These are phyloP conservation scores for Aurelia coerulea DNA, from an alignment of 30 jellyfish, hydroid and myxozoan genomes.

Conservation along the genomic window DNA sequence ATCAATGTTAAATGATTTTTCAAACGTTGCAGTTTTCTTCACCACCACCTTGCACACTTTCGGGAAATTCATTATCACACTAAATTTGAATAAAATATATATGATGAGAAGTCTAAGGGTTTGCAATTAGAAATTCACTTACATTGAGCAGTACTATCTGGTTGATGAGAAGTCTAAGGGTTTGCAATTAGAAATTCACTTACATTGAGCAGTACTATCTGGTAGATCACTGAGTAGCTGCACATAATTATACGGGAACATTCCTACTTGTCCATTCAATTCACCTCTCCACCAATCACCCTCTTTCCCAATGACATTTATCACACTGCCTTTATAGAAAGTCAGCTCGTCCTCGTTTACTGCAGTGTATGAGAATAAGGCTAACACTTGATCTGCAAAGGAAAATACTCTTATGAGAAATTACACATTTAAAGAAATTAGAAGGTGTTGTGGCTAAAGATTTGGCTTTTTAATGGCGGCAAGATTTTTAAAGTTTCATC, in stretches of 20 bases:
- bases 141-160: constrained; percentile 92
- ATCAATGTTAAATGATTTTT: too few relatives aligned
- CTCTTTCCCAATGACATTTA: constrained; percentile 85
- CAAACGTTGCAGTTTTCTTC: too few relatives aligned
- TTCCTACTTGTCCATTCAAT: constrained; percentile 95
- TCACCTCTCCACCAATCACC: constrained; percentile 99
- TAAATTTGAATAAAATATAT: too few relatives aligned
- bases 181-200: constrained; percentile 51
- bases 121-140: constrained; percentile 60
- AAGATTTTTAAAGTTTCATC: too few relatives aligned
- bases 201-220: constrained; percentile 92
- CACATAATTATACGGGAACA: constrained; percentile 96
- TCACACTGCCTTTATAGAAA: constrained; percentile 97
- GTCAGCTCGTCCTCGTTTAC: constrained; percentile 97
- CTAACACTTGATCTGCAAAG: constrained; percentile 92
- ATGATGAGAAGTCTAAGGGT: too few relatives aligned
- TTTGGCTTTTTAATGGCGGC: too few relatives aligned
- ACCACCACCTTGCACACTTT: too few relatives aligned
- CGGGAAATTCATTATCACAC: too few relatives aligned
- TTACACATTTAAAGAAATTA: too few relatives aligned
- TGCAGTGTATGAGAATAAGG: constrained; percentile 96
- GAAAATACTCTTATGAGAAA: not conserved
- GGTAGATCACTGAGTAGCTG: constrained; percentile 91
- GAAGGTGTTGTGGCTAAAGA: too few relatives aligned
- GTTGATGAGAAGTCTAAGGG: constrained; percentile 23